Evolutionary conservation across 2,797 vertebrate species (phyloP).

Genomic region (Labeo calbasu): DNA sequence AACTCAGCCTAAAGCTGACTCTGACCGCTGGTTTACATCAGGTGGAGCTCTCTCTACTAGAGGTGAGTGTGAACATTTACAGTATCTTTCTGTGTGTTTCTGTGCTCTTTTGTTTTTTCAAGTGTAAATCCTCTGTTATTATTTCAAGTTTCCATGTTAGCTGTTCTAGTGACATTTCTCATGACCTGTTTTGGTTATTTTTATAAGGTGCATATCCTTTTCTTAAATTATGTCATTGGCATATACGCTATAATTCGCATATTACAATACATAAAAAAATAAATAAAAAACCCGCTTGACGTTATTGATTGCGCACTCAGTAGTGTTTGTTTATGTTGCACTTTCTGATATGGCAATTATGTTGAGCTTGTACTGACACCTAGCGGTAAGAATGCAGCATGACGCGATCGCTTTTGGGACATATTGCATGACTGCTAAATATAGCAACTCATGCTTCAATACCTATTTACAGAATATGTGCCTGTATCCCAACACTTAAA

Average conservation of each 20-base stretch:
- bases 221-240: neutral
- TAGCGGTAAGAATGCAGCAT: neutral
- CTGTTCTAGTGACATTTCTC: neutral
- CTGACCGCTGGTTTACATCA: neutral
- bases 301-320: neutral
- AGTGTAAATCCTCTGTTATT: neutral
- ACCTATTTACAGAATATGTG: neutral
- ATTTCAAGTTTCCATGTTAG: neutral
- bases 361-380: neutral
- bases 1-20: neutral
- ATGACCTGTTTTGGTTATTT: constrained; percentile 4
- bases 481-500: neutral
- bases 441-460: neutral
- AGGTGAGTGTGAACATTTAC: no score
- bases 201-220: neutral
- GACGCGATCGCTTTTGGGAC: neutral
- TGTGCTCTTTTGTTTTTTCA: neutral
- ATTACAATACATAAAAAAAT: neutral
- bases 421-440: neutral
- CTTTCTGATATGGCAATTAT: neutral
- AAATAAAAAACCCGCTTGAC: no score
- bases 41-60: neutral
- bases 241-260: neutral
- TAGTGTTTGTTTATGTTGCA: neutral
- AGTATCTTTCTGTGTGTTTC: neutral